phyloP scores from a whole-genome alignment of 2,113 vertebrate genomes.

The Bubo bubo region DNA sequence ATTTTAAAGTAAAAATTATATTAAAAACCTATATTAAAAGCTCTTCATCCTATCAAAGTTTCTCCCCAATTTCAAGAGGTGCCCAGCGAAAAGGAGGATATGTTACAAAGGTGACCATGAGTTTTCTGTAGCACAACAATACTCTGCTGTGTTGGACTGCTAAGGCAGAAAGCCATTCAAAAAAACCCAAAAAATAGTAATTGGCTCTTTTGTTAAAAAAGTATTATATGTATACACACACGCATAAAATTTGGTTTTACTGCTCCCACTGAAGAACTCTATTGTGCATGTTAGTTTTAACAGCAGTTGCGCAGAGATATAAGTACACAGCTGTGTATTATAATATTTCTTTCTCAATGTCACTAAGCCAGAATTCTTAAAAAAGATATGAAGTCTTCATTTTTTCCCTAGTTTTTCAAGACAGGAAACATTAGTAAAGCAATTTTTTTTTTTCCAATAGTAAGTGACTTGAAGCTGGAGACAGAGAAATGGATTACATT shows the following conservation, averaged over 20 bases:
- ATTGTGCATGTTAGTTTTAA: not conserved
- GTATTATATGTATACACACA: not conserved
- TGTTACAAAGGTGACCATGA: not conserved
- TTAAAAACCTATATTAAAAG: not conserved
- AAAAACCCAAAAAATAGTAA: not conserved
- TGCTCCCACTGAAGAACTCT: not conserved
- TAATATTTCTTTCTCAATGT: not conserved
- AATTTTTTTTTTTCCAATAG: not conserved
- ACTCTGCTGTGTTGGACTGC: not conserved
- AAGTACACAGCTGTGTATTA: not conserved
- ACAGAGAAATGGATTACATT: conserved; percentile 54
- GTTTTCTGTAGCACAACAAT: not conserved
- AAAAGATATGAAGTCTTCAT: not conserved
- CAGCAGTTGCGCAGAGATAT: not conserved
- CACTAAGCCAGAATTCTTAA: conserved; percentile 6
- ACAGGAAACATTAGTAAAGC: not conserved
- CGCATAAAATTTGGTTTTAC: not conserved
- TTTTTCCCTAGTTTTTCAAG: not conserved
- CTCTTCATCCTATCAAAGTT: not conserved
- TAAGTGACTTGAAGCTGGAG: conserved; percentile 36
- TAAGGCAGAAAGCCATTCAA: not conserved
- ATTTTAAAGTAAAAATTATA: not conserved
- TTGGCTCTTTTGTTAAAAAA: not conserved
- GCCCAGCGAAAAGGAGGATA: not conserved
- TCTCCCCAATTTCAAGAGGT: not conserved